phyloP scores from a whole-genome alignment of 2,888 invertebrate species.

The Rotaria socialis region DNA sequence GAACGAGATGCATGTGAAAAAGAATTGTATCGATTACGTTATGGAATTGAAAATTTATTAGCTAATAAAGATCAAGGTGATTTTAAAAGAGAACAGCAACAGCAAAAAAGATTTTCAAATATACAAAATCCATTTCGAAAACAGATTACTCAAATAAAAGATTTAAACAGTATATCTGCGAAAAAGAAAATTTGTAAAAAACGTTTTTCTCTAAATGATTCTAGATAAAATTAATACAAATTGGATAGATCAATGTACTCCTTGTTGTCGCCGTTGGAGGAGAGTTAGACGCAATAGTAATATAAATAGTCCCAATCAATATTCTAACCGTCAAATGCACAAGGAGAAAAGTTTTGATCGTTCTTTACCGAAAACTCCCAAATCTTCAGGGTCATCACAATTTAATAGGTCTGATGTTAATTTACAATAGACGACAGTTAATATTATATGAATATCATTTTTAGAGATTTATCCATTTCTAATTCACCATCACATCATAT shows the following conservation, averaged over 20 bases:
- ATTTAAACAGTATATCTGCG: background rate
- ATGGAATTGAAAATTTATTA: background rate
- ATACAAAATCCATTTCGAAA: background rate
- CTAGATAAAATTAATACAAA: background rate
- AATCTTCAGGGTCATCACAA: background rate
- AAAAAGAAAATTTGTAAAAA: background rate
- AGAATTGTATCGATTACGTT: constrained; percentile 17
- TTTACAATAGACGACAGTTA: background rate
- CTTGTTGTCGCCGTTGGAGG: constrained; percentile 1
- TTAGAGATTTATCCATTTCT: background rate
- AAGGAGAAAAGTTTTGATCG: background rate
- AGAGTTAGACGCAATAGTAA: background rate
- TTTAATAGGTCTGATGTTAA: background rate
- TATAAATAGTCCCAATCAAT: too few species aligned
- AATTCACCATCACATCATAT: background rate
- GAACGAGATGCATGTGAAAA: constrained; percentile 26
- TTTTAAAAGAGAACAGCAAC: background rate
- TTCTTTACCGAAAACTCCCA: background rate
- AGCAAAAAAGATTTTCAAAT: background rate
- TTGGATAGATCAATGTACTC: background rate
- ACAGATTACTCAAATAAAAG: background rate
- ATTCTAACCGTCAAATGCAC: background rate
- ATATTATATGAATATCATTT: background rate
- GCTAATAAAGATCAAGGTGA: background rate
- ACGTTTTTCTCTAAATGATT: background rate